Evolutionary conservation across 2,113 vertebrate species (phyloP), one percentile per base, ranked within the genome.

Genomic region (Paedocypris sp.): DNA sequence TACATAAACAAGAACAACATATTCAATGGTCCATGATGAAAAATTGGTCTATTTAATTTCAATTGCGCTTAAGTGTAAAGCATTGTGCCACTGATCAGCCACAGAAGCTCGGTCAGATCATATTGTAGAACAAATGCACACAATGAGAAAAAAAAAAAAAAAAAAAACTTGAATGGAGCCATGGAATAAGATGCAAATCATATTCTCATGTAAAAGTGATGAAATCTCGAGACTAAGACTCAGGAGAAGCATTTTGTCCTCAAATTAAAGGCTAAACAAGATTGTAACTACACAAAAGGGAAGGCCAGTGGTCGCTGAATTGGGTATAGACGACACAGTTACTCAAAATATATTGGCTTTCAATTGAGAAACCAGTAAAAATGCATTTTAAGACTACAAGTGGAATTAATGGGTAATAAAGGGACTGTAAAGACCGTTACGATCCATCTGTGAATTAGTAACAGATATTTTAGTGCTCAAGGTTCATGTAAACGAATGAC

Each of bases 101-200:
- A n/a, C n/a, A n/a, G n/a, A n/a, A n/a, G n/a, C n/a, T n/a, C n/a
- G n/a, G n/a, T n/a, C n/a, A n/a, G n/a, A n/a, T n/a, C n/a, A n/a
- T n/a, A n/a, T n/a, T n/a, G n/a, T n/a, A n/a, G n/a, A n/a, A n/a
- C n/a, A n/a, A n/a, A n/a, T n/a, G n/a, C n/a, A n/a, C n/a, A n/a
- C n/a, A n/a, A n/a, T n/a, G n/a, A n/a, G n/a, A n/a, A n/a, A n/a
- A n/a, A n/a, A n/a, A n/a, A n/a, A n/a, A n/a, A n/a, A n/a, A n/a
- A n/a, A n/a, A n/a, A n/a, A n/a, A n/a, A n/a, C n/a, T n/a, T n/a
- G n/a, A n/a, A 53, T 65, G 54, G 60, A 28, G n/a, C 22, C 33
- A 32, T 20, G 53, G 43, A 69, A 48, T 64, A 56, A 29, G 47
- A 48, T 31, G 18, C 22, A 46, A 58, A n/a, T n/a, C n/a, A n/a